A percentile compares a stretch with the other conserved stretches of the same genome.
These are phyloP conservation scores for Urocyon cinereoargenteus DNA, from an alignment of 2,797 vertebrate species.

Conservation along the genomic window DNA sequence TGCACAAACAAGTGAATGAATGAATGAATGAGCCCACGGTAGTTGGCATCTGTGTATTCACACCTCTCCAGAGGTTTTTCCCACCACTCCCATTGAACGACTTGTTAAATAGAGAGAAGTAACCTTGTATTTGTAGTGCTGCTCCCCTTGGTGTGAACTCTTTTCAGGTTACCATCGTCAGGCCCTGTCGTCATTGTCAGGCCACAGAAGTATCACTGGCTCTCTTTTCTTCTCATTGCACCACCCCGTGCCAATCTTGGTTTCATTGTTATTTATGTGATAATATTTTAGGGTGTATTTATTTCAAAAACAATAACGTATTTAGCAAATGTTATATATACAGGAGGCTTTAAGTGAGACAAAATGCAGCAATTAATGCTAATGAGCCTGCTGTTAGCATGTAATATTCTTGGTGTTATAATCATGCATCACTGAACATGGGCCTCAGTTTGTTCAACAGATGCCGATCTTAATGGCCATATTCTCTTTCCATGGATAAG, in stretches of 20 bases:
- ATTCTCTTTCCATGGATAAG: constrained; percentile 85
- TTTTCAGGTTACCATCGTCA: neutral
- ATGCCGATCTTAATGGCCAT: constrained; percentile 84
- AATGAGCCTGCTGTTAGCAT: constrained; percentile 84
- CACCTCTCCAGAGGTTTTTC: neutral
- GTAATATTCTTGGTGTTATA: constrained; percentile 79
- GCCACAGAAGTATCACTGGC: neutral
- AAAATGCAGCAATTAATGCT: constrained; percentile 84
- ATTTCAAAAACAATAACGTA: constrained; percentile 64
- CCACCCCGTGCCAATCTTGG: neutral
- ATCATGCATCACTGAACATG: constrained; percentile 76
- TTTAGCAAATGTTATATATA: constrained; percentile 79
- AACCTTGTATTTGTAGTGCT: neutral
- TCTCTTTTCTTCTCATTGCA: neutral
- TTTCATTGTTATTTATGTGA: neutral
- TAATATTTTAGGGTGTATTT: constrained; percentile 65
- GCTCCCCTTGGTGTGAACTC: rapidly evolving
- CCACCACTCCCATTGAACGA: neutral
- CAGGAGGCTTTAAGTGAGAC: constrained; percentile 76
- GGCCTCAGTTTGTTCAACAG: constrained; percentile 86
- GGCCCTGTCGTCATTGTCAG: neutral
- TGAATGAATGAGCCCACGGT: neutral
- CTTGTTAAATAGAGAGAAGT: neutral
- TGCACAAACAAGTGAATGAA: neutral
- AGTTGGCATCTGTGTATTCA: neutral